Evolutionary conservation across 2,888 invertebrate genomes (phyloP).

Genomic region (Acanthosepion esculentum): DNA sequence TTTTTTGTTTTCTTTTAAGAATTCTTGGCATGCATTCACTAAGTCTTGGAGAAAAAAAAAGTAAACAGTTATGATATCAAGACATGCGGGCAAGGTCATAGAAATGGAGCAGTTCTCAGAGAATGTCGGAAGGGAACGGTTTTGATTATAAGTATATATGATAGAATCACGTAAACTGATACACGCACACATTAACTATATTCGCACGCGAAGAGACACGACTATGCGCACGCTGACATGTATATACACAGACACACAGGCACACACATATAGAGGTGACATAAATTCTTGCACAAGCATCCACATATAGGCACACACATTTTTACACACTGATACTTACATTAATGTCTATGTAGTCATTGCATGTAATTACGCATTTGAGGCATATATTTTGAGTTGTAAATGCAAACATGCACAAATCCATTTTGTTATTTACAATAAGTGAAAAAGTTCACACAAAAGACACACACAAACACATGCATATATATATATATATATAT

Average conservation of each 20-base stretch:
- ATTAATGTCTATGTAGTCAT: too few species aligned
- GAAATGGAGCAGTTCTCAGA: neutral
- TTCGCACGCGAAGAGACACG: neutral
- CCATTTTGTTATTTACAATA: too few species aligned
- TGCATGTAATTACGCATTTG: too few species aligned
- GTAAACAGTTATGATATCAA: neutral
- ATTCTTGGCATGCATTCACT: neutral
- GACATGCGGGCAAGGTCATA: neutral
- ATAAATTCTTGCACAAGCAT: too few species aligned
- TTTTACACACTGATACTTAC: too few species aligned
- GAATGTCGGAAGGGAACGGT: neutral
- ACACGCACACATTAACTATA: neutral
- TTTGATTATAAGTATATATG: neutral
- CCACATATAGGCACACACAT: neutral
- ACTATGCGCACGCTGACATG: neutral
- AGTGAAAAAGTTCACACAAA: too few species aligned
- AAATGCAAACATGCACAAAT: too few species aligned
- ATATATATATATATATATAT: too few species aligned
- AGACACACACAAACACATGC: too few species aligned
- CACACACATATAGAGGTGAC: too few species aligned
- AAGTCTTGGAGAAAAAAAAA: neutral
- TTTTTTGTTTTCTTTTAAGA: neutral
- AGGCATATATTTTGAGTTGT: too few species aligned
- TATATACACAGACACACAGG: neutral
- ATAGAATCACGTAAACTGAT: too few species aligned